These are phyloP conservation scores for Echiichthys vipera DNA, from an alignment of 2,797 vertebrate species.

Conservation along the genomic window DNA sequence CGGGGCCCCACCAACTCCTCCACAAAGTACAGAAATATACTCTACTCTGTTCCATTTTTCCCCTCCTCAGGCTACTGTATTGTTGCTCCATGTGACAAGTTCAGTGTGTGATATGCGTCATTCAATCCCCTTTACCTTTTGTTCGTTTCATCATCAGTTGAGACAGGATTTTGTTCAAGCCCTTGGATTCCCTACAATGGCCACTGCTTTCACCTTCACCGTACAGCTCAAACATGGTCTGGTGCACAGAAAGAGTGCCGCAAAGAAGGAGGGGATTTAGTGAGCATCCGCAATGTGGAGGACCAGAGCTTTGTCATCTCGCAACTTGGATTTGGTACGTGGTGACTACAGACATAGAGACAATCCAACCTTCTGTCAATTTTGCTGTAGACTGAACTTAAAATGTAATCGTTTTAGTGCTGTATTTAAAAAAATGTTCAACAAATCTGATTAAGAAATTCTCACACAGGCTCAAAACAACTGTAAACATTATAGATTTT, in stretches of 20 bases:
- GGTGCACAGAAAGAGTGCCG: slow-evolving; percentile 86
- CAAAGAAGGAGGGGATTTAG: slow-evolving; percentile 89
- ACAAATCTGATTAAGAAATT: neutral
- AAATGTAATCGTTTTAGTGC: neutral
- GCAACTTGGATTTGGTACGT: slow-evolving; percentile 92
- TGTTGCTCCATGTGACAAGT: neutral
- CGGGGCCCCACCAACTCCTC: slow-evolving; percentile 77
- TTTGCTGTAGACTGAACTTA: neutral
- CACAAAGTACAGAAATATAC: slow-evolving; percentile 81
- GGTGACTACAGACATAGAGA: slow-evolving; percentile 4
- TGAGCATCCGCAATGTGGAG: slow-evolving; percentile 88
- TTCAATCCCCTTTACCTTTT: slow-evolving; percentile 5
- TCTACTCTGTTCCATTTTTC: neutral
- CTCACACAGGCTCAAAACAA: neutral
- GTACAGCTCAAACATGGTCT: slow-evolving; percentile 83
- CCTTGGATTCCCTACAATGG: slow-evolving; percentile 91
- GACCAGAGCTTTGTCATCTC: slow-evolving; percentile 93
- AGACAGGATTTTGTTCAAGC: slow-evolving; percentile 81
- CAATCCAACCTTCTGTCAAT: neutral
- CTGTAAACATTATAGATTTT: neutral
- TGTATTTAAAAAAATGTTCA: neutral
- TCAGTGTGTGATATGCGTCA: neutral
- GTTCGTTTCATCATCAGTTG: slow-evolving; percentile 61
- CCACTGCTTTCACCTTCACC: slow-evolving; percentile 90
- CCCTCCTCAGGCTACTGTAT: neutral